Evolutionary conservation across 2,888 invertebrate genomes (phyloP).

Genomic region (Andrena praecox): DNA sequence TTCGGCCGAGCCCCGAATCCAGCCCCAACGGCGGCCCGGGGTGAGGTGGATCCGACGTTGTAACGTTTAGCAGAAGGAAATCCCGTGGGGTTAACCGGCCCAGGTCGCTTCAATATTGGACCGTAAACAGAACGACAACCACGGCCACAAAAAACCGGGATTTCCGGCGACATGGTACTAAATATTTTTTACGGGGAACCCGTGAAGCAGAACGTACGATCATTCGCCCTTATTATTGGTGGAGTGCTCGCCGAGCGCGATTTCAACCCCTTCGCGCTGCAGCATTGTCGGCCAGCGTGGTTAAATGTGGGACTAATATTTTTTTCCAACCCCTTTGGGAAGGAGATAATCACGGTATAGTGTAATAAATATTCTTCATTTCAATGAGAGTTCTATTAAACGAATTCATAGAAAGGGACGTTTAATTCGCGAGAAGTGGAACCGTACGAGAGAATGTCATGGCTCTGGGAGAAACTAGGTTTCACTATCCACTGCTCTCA

Average conservation of each 20-base stretch:
- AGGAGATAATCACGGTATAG: no score
- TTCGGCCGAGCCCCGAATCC: constrained; percentile 60
- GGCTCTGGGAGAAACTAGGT: no score
- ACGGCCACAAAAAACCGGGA: constrained; percentile 40
- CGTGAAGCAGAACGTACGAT: constrained; percentile 8
- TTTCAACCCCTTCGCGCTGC: no score
- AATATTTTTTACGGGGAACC: constrained; percentile 46
- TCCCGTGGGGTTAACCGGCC: constrained; percentile 64
- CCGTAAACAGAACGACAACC: constrained; percentile 64
- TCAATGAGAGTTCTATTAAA: no score
- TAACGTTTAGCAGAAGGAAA: constrained; percentile 72
- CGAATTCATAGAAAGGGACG: no score
- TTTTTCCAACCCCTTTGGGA: no score
- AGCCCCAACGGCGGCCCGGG: constrained; percentile 32
- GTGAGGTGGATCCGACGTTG: constrained; percentile 61
- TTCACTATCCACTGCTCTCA: no score
- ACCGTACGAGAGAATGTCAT: no score
- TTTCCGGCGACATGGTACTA: constrained; percentile 39
- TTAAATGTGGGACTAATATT: no score
- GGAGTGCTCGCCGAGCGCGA: background rate
- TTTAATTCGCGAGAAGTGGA: no score
- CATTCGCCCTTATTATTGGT: constrained; percentile 22
- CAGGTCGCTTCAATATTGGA: constrained; percentile 52
- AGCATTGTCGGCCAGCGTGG: no score
- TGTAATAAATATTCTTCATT: no score